Evolutionary conservation across 2,888 invertebrate genomes (phyloP), one percentile per base, ranked within the genome.

Genomic region (Atrina japonica): DNA sequence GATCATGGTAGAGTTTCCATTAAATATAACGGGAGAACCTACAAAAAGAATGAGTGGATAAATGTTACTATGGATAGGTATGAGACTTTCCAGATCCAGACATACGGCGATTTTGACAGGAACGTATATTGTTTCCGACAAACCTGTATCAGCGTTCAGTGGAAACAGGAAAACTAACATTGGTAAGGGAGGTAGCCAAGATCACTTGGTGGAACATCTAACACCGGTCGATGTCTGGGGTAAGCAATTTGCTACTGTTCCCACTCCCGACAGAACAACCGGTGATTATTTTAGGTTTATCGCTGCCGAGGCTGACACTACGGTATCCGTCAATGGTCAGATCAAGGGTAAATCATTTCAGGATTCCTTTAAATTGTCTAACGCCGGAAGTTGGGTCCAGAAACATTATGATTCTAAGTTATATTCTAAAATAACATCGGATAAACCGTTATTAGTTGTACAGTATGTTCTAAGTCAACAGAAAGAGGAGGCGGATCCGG

Each of bases 141-240:
- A 80, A 56, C 81, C 80, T 1, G 68, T 86, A 14, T 72, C 81
- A 7, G 83, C 81, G 16, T 75, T 85, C 25, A 70, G 77, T 27
- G 85, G 85, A 7, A 78, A 80, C 47, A 66, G 56, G 55, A 78
- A 81, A 68, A 74, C 78, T n/a, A 66, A 74, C n/a, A 71, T 40
- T 30, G 61, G 47, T 21, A 47, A 23, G 18, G 72, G 64, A 27
- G 47, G 47, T 5, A 40, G 35, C 21, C 55, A 53, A 27, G 67
- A 65, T 27, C 84, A 85, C 59, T 56, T 85, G 55, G 76, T 82
- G 11, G 84, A 81, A 56, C 77, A 80, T 66, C 18, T 84, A 23
- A 74, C 76, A n/a, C 80, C 84, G 0, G 66, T 79, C 0, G 67
- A 75, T 45, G 78, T 78, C 9, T 86, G 86, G 86, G 84, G 85